These are phyloP conservation scores for Mormyrus iriodes DNA, from an alignment of 2,113 vertebrate genomes.

Conservation along the genomic window DNA sequence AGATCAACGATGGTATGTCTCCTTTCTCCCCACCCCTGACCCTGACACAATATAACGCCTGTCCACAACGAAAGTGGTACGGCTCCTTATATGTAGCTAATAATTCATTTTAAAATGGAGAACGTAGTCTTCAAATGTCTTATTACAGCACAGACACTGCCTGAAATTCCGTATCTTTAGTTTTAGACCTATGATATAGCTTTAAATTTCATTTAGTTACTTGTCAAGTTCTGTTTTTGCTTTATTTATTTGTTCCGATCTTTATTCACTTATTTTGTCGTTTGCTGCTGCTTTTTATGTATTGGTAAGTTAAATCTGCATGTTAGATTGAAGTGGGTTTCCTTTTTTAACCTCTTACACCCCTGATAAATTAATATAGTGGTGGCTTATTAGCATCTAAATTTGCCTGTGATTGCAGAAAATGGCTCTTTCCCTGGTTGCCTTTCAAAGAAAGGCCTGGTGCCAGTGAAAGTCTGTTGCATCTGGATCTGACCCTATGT, in stretches of 20 bases:
- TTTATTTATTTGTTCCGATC: slow-evolving; percentile 34
- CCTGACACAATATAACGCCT: neutral
- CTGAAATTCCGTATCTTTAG: too few species aligned
- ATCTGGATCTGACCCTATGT: neutral
- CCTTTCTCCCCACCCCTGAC: neutral
- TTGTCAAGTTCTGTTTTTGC: slow-evolving; percentile 33
- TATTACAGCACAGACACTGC: neutral
- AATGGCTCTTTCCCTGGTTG: slow-evolving; percentile 65
- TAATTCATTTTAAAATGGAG: neutral
- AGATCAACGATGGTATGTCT: slow-evolving; percentile 77
- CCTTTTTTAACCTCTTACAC: slow-evolving; percentile 27
- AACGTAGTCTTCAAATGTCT: neutral
- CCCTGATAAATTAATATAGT: neutral
- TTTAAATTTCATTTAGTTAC: neutral
- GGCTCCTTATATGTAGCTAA: neutral
- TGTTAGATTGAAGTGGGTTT: slow-evolving; percentile 68
- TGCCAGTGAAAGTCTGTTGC: slow-evolving; percentile 60
- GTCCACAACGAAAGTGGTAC: neutral
- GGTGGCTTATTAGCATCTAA: neutral
- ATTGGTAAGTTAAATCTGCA: slow-evolving; percentile 75
- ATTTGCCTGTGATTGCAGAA: neutral
- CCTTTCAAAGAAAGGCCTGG: neutral
- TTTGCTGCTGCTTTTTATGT: slow-evolving; percentile 63
- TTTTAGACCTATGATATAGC: neutral
- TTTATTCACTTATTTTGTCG: slow-evolving; percentile 67